Base-by-base conservation (phyloP, 1,140 invertebrate species). In the Nebria ingens region DNA sequence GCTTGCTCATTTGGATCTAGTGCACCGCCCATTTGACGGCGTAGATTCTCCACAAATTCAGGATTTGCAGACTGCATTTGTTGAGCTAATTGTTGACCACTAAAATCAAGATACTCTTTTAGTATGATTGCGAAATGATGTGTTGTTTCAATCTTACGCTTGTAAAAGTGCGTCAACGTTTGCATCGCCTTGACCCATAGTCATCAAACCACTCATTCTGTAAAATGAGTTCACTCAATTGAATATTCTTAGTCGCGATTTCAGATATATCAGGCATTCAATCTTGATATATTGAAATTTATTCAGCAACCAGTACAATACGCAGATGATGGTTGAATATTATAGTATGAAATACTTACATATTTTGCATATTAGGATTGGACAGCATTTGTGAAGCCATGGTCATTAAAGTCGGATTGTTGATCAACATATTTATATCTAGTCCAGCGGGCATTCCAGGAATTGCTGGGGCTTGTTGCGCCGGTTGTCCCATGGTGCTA, bases 381-480 rank as follows among this genome's bases (percentile, higher is more conserved):
- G 79, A 75, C 45, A 92, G 71, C 79, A 92, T 84, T 65, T 87
- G 83, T 25, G 80, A 79, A 1, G 89, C 89, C 78, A 91, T 87
- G 58, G 81, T 86, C 61, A 89, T 76, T 12, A 92, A 67, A 12
- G 79, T 76, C 2, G 87, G 87, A 71, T 91, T 90, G 57, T 78
- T 82, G 17, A 91, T 71, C 2, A 91, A 65, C 0, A 76, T 72
- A 23, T 75, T 76, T 1, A 87, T 64, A 65, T 86, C 80, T 38
- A 81, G 65, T 6, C 21, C 17, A 4, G 50, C 2, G 3, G 21
- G 21, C 15, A 51, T 6, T 19, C 50, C 21, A 20, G 17, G 3
- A 11, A n/a, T n/a, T n/a, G n/a, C 29, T 6, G 29, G 6, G 6
- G n/a, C 6, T 34, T 34, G 6, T 34, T 34, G n/a, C n/a, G 6